Evolutionary conservation across 2,113 vertebrate species (phyloP).

Genomic region (Vulpes vulpes): DNA sequence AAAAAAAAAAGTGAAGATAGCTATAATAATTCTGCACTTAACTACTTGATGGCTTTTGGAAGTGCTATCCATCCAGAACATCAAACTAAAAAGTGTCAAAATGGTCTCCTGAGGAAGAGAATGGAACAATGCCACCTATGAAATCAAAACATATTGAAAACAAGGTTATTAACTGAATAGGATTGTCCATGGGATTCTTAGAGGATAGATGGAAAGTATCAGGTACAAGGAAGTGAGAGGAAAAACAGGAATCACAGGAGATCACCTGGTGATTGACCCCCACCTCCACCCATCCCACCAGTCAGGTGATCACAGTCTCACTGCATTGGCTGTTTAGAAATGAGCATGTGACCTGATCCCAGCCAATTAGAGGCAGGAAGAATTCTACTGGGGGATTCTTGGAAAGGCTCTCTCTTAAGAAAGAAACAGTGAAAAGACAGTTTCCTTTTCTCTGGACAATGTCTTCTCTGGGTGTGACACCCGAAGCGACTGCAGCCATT

Average conservation of each 20-base stretch:
- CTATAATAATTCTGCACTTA: slow-evolving; percentile 13
- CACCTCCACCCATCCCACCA: not conserved
- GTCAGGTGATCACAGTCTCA: not conserved
- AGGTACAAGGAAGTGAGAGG: not conserved
- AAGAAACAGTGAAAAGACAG: not conserved
- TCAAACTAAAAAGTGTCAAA: slow-evolving; percentile 11
- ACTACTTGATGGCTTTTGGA: not conserved
- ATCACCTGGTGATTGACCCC: not conserved
- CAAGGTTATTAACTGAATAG: not conserved
- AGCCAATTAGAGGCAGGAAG: not conserved
- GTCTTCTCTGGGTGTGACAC: not conserved
- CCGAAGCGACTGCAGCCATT: not conserved
- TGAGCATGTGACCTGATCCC: not conserved
- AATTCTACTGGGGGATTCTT: not conserved
- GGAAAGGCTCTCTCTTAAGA: not conserved
- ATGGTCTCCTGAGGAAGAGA: not conserved
- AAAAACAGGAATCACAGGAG: not conserved
- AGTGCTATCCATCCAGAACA: not conserved
- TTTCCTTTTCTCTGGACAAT: not conserved
- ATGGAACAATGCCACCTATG: not conserved
- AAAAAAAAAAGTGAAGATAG: not conserved
- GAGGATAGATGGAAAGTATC: not conserved
- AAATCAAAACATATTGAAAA: slow-evolving; percentile 29
- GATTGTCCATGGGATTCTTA: not conserved
- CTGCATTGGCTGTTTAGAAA: not conserved